phyloP scores from a whole-genome alignment of 1,140 invertebrate genomes.

The Andricus grossulariae region DNA sequence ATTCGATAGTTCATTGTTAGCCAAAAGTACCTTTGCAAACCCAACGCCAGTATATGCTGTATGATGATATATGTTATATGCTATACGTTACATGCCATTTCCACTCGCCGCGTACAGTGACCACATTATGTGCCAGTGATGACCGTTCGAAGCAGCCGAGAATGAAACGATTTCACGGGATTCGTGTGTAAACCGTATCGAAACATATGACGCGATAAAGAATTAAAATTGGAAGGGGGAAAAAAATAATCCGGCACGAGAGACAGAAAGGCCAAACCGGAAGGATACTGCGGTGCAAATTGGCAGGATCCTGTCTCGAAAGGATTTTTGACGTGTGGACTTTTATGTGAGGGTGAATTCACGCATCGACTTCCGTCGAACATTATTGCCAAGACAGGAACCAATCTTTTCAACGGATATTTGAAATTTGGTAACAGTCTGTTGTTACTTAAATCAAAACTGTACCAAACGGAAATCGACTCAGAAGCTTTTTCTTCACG shows the following conservation, averaged over 20 bases:
- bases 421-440: slow-evolving; percentile 13
- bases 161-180: slow-evolving; percentile 24
- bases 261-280: background rate
- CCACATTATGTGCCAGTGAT: slow-evolving; percentile 19
- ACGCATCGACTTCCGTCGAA: slow-evolving; percentile 19
- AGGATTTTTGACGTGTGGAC: slow-evolving; percentile 19
- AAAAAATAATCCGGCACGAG: slow-evolving; percentile 19
- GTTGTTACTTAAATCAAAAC: background rate
- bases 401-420: slow-evolving; percentile 25
- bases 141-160: slow-evolving; percentile 8
- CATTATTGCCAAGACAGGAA: slow-evolving; percentile 23
- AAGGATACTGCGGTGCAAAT: slow-evolving; percentile 27
- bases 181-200: slow-evolving; percentile 25
- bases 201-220: slow-evolving; percentile 11
- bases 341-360: slow-evolving; percentile 5
- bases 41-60: slow-evolving; percentile 10
- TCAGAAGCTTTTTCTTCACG: background rate
- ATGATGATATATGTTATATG: background rate
- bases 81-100: slow-evolving; percentile 23
- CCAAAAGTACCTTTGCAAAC: slow-evolving; percentile 20
- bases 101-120: slow-evolving; percentile 9
- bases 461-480: slow-evolving; percentile 2
- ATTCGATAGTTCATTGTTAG: slow-evolving; percentile 22
- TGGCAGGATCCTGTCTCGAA: slow-evolving; percentile 15
- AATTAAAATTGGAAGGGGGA: slow-evolving; percentile 15